Evolutionary conservation across 37 sponge, comb jelly and placozoan species (phyloP).

Genomic region (Cladorhizidae sp.): DNA sequence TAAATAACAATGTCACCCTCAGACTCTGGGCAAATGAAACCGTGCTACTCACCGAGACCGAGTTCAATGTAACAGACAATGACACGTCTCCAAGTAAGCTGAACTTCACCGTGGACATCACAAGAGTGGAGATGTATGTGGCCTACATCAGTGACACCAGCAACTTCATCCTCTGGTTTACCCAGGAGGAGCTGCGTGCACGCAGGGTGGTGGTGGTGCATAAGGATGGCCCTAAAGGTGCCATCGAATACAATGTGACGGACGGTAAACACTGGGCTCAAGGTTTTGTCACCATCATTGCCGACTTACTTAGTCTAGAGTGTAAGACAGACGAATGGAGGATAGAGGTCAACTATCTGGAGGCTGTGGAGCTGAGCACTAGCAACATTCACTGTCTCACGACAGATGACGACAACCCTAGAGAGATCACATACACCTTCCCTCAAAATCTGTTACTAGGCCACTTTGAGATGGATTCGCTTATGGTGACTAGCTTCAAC

Average conservation of each 20-base stretch:
- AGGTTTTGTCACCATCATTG: background rate
- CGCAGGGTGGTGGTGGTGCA: constrained; percentile 15
- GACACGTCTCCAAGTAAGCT: constrained; percentile 39
- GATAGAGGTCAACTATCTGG: background rate
- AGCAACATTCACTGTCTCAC: constrained; percentile 15
- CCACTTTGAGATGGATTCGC: constrained; percentile 8
- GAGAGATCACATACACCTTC: background rate
- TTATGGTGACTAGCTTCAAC: constrained; percentile 15
- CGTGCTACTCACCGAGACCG: background rate
- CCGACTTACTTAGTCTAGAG: constrained; percentile 1
- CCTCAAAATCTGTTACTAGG: constrained; percentile 2
- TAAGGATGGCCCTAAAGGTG: background rate
- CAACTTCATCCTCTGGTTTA: constrained; percentile 19
- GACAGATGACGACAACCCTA: background rate
- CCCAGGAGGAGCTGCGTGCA: constrained; percentile 42
- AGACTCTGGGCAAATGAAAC: constrained; percentile 40
- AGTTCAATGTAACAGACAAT: constrained; percentile 35
- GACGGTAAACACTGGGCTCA: constrained; percentile 6
- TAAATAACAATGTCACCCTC: background rate
- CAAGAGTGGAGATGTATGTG: constrained; percentile 15
- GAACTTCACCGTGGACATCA: constrained; percentile 4
- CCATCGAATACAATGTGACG: constrained; percentile 13
- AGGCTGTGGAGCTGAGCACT: background rate
- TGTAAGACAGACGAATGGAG: background rate
- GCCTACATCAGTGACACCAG: background rate